Evolutionary conservation across 2,113 vertebrate species (phyloP).

Genomic region (Chionis minor): DNA sequence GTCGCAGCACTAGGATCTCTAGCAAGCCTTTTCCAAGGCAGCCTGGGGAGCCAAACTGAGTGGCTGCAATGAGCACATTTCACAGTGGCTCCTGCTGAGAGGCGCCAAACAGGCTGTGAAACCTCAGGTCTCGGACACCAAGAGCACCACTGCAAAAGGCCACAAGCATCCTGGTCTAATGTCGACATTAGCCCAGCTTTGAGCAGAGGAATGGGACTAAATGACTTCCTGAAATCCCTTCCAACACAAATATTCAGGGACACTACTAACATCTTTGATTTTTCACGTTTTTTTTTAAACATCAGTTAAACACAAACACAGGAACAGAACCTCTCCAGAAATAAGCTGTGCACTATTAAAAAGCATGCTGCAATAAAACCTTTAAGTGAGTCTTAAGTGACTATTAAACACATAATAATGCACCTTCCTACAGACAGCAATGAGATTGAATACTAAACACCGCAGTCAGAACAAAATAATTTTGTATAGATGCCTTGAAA

Average conservation of each 20-base stretch:
- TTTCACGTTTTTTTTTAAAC: not conserved
- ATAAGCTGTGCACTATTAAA: not conserved
- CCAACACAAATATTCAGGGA: constrained; percentile 31
- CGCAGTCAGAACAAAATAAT: not conserved
- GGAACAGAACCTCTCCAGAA: not conserved
- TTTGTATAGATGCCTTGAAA: not conserved
- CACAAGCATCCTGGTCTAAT: not conserved
- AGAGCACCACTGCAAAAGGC: not conserved
- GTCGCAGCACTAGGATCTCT: not conserved
- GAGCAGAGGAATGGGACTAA: not conserved
- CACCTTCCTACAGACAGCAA: not conserved
- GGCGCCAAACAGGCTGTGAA: not conserved
- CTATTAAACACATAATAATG: not conserved
- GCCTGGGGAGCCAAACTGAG: not conserved
- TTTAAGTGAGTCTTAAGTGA: not conserved
- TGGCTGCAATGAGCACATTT: not conserved
- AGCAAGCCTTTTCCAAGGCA: not conserved
- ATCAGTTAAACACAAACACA: not conserved
- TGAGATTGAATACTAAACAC: not conserved
- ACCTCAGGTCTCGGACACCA: not conserved
- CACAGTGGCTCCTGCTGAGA: not conserved
- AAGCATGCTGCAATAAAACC: not conserved
- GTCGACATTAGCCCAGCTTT: not conserved
- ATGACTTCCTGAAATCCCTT: constrained; percentile 23
- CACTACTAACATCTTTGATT: not conserved